Conservation (phyloP, 1,140 invertebrate species). For the Neodiprion virginianus region DNA sequence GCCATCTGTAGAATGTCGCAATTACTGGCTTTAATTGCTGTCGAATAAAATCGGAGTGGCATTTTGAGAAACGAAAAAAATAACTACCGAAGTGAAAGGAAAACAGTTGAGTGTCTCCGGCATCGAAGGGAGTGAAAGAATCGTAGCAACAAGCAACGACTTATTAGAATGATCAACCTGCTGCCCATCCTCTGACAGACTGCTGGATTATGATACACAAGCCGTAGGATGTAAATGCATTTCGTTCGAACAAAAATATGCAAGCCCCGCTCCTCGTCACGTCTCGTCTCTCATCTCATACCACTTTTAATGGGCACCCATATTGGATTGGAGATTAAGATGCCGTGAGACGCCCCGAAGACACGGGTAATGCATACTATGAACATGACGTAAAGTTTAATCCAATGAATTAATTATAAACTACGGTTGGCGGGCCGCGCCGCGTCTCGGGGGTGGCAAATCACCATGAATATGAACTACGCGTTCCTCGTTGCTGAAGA, state of each 20-base stretch:
- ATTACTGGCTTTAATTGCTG: too few relatives aligned
- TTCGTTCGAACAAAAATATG: constrained; percentile 10
- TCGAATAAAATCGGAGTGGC: too few relatives aligned
- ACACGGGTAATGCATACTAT: constrained; percentile 35
- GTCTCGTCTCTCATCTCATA: background rate
- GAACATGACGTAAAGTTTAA: constrained; percentile 42
- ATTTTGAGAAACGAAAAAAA: too few relatives aligned
- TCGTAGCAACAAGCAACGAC: too few relatives aligned
- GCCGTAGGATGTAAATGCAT: constrained; percentile 15
- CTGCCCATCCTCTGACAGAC: too few relatives aligned
- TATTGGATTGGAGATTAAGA: background rate
- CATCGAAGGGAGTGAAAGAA: too few relatives aligned
- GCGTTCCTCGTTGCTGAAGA: background rate
- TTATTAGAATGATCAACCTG: too few relatives aligned
- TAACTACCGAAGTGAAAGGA: too few relatives aligned
- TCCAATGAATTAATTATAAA: constrained; percentile 52
- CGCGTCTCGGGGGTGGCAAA: constrained; percentile 32
- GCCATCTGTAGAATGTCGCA: too few relatives aligned
- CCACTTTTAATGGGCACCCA: background rate
- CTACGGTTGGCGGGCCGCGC: constrained; percentile 27
- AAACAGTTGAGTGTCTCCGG: too few relatives aligned
- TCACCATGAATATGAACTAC: constrained; percentile 44
- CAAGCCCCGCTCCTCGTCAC: background rate
- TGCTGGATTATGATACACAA: too few relatives aligned
- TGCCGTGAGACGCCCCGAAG: background rate